These are phyloP conservation scores for Hymenochirus boettgeri DNA, from an alignment of 2,113 vertebrate genomes.

Conservation along the genomic window DNA sequence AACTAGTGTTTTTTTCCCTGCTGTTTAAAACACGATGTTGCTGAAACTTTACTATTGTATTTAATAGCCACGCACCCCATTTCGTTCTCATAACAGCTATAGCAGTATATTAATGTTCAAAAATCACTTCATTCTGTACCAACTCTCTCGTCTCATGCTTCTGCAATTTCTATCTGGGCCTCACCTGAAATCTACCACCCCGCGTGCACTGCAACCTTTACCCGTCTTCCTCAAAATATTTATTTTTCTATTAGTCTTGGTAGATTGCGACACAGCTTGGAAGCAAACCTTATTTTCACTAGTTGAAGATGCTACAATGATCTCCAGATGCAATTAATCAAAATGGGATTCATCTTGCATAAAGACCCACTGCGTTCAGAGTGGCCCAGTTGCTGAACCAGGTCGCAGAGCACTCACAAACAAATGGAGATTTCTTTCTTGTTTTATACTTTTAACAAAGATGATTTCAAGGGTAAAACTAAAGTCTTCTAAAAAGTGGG, in stretches of 20 bases:
- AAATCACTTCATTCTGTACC: no score
- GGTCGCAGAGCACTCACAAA: neutral
- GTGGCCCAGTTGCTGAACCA: constrained; percentile 6
- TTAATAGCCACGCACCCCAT: no score
- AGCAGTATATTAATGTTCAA: no score
- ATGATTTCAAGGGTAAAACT: no score
- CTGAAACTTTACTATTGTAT: no score
- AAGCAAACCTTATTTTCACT: constrained; percentile 38
- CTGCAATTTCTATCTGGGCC: constrained; percentile 5
- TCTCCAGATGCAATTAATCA: constrained; percentile 42
- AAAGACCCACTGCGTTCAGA: constrained; percentile 27
- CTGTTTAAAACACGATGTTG: no score
- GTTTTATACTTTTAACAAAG: no score
- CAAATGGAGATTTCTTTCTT: constrained; percentile 22
- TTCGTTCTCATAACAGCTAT: no score
- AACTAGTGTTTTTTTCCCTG: no score
- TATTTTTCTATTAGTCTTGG: constrained; percentile 43
- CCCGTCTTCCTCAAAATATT: constrained; percentile 35
- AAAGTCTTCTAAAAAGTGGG: no score
- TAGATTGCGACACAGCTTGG: constrained; percentile 27
- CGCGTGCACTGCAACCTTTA: constrained; percentile 20
- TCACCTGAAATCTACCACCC: constrained; percentile 12
- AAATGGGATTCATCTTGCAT: constrained; percentile 30
- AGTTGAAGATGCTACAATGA: constrained; percentile 40
- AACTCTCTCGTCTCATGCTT: neutral